These are phyloP conservation scores for Euplagia quadripunctaria DNA, from an alignment of 2,888 invertebrate species.

Conservation along the genomic window DNA sequence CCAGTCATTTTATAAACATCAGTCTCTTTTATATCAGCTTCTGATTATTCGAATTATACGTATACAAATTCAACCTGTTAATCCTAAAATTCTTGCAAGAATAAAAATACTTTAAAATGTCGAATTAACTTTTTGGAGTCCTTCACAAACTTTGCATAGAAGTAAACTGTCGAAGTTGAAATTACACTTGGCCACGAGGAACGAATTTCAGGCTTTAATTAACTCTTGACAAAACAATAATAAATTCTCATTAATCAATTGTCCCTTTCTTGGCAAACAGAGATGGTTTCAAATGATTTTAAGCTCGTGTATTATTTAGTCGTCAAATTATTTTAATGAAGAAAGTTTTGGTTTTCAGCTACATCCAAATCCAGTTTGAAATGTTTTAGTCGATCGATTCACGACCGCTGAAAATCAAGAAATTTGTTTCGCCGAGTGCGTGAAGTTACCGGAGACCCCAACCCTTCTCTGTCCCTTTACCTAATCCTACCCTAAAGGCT, in stretches of 20 bases:
- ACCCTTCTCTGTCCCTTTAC: too few relatives aligned
- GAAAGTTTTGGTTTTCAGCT: background rate
- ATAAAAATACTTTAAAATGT: conserved; percentile 13
- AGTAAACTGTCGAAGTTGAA: conserved; percentile 59
- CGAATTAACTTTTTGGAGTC: conserved; percentile 21
- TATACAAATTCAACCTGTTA: background rate
- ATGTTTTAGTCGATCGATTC: too few relatives aligned
- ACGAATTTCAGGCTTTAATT: conserved; percentile 54
- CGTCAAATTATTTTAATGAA: conserved; percentile 10
- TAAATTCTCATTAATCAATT: conserved; percentile 62
- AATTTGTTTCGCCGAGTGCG: too few relatives aligned
- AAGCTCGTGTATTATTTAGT: conserved; percentile 18
- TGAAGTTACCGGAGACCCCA: too few relatives aligned
- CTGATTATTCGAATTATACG: too few relatives aligned
- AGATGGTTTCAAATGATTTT: conserved; percentile 23
- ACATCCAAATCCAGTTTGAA: background rate
- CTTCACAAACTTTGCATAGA: conserved; percentile 24
- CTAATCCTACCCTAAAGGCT: too few relatives aligned
- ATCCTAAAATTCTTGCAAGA: background rate
- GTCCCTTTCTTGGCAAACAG: conserved; percentile 23
- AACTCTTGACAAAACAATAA: conserved; percentile 62
- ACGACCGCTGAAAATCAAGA: too few relatives aligned
- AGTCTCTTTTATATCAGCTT: background rate
- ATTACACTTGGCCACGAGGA: conserved; percentile 49
- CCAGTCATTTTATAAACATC: background rate